Conservation (phyloP, 2,797 vertebrate genomes). For the Pangasius krempfi region DNA sequence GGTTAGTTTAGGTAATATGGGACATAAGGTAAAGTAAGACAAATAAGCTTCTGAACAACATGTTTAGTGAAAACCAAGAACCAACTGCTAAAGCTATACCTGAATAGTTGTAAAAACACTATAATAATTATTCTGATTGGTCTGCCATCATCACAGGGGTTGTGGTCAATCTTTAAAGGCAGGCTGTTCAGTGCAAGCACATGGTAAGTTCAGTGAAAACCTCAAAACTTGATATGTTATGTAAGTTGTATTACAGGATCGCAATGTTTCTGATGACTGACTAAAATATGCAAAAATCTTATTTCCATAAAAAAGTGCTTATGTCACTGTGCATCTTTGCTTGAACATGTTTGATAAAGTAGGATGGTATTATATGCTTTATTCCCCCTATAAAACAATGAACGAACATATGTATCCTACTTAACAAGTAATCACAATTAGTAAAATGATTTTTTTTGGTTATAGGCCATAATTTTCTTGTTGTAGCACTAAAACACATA, state of each 20-base stretch:
- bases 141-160: too few relatives aligned
- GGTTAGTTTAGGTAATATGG: neutral
- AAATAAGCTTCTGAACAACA: neutral
- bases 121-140: neutral
- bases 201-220: neutral
- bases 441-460: neutral
- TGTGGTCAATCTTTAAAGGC: neutral
- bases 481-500: neutral
- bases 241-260: too few relatives aligned
- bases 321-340: neutral
- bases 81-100: neutral
- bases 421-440: neutral
- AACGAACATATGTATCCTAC: neutral
- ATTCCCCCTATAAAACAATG: neutral
- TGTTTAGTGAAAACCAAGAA: neutral
- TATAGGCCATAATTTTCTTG: neutral
- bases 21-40: neutral
- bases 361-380: neutral
- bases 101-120: neutral
- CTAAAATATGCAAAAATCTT: neutral
- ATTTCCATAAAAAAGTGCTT: neutral
- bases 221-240: neutral
- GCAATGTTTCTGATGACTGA: neutral
- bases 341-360: neutral
- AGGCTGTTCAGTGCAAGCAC: neutral